Conservation (phyloP, 37 sponge, comb jelly and placozoan genomes). For the Petrosia ficiformis region DNA sequence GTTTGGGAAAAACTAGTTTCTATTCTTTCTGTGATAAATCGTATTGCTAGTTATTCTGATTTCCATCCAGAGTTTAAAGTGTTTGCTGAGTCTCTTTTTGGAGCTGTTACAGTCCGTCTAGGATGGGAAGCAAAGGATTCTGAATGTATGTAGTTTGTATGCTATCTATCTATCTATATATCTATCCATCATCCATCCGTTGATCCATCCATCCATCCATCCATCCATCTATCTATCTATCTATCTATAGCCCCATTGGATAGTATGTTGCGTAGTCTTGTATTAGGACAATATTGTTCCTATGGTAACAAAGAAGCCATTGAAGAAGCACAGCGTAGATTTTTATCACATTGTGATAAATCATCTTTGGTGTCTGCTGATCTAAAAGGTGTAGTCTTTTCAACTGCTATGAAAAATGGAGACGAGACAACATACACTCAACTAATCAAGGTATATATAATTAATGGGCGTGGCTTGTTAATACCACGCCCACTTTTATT, state of each 20-base stretch:
- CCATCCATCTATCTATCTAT: neutral
- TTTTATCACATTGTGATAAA: slow-evolving; percentile 33
- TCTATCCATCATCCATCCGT: neutral
- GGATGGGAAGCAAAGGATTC: slow-evolving; percentile 81
- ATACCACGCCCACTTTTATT: neutral
- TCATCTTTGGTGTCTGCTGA: slow-evolving; percentile 36
- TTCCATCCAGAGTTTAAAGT: slow-evolving; percentile 61
- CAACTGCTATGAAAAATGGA: slow-evolving; percentile 35
- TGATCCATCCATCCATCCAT: neutral
- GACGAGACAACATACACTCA: slow-evolving; percentile 63
- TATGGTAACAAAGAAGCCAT: slow-evolving; percentile 65
- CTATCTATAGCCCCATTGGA: slow-evolving; percentile 45
- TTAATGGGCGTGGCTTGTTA: neutral
- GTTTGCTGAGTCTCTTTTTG: slow-evolving; percentile 60
- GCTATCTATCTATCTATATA: neutral
- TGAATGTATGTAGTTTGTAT: slow-evolving; percentile 31
- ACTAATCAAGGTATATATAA: slow-evolving; percentile 45
- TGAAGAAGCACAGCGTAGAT: slow-evolving; percentile 47
- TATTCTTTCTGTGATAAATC: slow-evolving; percentile 21
- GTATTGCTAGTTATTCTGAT: slow-evolving; percentile 63
- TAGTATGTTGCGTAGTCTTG: slow-evolving; percentile 75
- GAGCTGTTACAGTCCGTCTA: slow-evolving; percentile 15
- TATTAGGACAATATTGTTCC: slow-evolving; percentile 43
- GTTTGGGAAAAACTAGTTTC: slow-evolving; percentile 74
- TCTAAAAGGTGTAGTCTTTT: slow-evolving; percentile 60